These are phyloP conservation scores for Cyanocitta stelleri DNA, from an alignment of 2,113 vertebrate species.

Conservation along the genomic window DNA sequence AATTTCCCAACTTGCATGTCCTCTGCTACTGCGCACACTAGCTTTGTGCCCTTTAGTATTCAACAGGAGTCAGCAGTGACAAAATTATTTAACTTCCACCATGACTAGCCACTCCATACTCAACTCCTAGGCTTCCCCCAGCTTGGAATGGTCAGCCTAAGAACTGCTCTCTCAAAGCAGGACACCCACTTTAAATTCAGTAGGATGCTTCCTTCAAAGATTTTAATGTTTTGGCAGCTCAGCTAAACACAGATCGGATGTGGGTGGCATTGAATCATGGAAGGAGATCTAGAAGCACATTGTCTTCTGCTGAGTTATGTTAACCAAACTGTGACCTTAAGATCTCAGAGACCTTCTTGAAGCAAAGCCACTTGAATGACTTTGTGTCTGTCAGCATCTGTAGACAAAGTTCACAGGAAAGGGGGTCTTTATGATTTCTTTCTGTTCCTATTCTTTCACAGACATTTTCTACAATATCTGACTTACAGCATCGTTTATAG, in stretches of 20 bases:
- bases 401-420: neutral
- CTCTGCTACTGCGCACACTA: neutral
- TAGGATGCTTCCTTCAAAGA: neutral
- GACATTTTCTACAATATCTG: neutral
- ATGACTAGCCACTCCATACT: neutral
- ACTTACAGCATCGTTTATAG: neutral
- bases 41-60: neutral
- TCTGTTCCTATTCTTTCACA: neutral
- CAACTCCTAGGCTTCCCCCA: neutral
- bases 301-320: neutral
- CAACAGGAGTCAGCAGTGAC: neutral
- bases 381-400: neutral
- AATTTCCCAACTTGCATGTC: neutral
- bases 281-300: neutral
- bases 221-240: conserved; percentile 15
- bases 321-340: neutral
- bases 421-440: neutral
- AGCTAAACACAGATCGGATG: neutral
- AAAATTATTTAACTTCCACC: neutral
- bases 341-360: neutral
- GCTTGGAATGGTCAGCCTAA: neutral
- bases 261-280: neutral
- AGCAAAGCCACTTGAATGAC: neutral
- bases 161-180: neutral
- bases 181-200: neutral